Percentiles rank a stretch among this genome's conserved stretches.
Conservation (phyloP, 2,888 invertebrate species). For the Folsomia candida region DNA sequence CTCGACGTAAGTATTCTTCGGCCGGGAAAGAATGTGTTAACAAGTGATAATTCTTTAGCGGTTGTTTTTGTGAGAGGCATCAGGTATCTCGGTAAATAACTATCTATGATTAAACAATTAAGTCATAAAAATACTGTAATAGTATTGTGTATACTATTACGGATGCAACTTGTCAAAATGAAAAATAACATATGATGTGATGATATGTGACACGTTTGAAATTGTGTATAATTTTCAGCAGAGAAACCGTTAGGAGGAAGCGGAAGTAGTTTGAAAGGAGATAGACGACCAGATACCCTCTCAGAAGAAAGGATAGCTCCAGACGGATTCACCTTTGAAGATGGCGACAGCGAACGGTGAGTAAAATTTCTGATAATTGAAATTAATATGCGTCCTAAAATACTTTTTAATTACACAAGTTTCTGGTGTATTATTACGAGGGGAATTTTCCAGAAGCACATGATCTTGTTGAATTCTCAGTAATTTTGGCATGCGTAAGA, state of each 20-base stretch:
- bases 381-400: background rate
- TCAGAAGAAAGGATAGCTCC: constrained; percentile 47
- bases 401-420: too few species aligned
- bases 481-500: background rate
- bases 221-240: constrained; percentile 29
- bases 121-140: background rate
- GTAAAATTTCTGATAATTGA: background rate
- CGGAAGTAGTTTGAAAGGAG: constrained; percentile 42
- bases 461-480: background rate
- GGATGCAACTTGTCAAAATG: background rate
- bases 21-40: background rate
- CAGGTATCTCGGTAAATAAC: too few species aligned
- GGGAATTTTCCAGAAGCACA: background rate
- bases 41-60: background rate
- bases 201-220: background rate
- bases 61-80: too few species aligned
- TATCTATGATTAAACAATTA: background rate
- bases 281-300: constrained; percentile 47
- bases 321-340: constrained; percentile 46
- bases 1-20: too few species aligned
- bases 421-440: too few species aligned
- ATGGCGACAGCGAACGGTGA: constrained; percentile 47
- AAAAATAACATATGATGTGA: background rate
- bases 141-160: background rate
- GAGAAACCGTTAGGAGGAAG: constrained; percentile 46